These are phyloP conservation scores for Drosophila testacea DNA, from an alignment of 2,888 invertebrate species.

Conservation along the genomic window DNA sequence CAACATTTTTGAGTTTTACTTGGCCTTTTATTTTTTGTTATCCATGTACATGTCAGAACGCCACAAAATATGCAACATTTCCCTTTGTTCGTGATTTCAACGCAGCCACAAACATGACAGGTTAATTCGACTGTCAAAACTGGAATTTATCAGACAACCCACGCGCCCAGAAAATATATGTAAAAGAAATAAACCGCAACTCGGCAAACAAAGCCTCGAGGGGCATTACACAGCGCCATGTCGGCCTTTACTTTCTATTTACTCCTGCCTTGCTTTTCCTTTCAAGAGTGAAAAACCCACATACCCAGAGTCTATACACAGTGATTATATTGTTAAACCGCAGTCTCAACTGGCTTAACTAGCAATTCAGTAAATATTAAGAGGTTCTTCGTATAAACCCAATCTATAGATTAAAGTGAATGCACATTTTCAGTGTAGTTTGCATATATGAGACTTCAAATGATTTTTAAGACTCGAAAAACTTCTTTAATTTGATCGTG, in stretches of 20 bases:
- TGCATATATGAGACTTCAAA: no score
- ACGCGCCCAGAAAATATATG: constrained; percentile 25
- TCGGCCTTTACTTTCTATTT: neutral
- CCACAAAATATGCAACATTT: constrained; percentile 61
- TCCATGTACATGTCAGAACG: constrained; percentile 42
- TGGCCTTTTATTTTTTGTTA: constrained; percentile 22
- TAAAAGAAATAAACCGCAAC: constrained; percentile 33
- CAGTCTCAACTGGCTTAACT: constrained; percentile 44
- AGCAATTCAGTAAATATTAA: constrained; percentile 31
- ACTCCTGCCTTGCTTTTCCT: constrained; percentile 2
- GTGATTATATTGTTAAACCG: constrained; percentile 39
- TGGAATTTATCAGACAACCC: constrained; percentile 65
- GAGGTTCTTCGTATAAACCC: constrained; percentile 2
- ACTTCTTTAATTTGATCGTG: no score
- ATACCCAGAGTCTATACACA: neutral
- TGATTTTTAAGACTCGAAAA: no score
- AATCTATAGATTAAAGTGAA: constrained; percentile 11
- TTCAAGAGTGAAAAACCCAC: neutral
- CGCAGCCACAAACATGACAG: constrained; percentile 61
- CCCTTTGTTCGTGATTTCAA: constrained; percentile 46
- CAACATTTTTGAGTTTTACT: constrained; percentile 5
- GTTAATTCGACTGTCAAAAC: constrained; percentile 75
- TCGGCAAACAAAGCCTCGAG: constrained; percentile 21
- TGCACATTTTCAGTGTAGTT: neutral
- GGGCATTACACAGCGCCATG: constrained; percentile 8